A percentile compares a stretch with the other conserved stretches of the same genome.
These are phyloP conservation scores for Axis porcinus DNA, from an alignment of 2,113 vertebrate species.

Conservation along the genomic window DNA sequence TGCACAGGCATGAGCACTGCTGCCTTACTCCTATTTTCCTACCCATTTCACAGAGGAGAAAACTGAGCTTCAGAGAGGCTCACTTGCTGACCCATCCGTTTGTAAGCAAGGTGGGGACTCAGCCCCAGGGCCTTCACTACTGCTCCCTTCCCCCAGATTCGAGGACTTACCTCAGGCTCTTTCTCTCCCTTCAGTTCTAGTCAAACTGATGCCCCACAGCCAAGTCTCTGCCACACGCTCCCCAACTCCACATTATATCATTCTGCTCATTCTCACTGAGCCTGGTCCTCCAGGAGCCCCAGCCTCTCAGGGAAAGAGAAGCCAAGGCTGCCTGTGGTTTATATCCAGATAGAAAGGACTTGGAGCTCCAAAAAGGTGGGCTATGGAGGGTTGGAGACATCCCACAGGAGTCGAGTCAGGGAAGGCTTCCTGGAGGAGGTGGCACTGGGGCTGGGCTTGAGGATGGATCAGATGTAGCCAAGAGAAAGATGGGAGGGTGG, in stretches of 20 bases:
- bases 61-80: neutral
- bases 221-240: neutral
- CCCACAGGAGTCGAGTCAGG: neutral
- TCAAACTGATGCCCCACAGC: neutral
- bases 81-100: too few species aligned
- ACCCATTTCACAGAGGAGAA: neutral
- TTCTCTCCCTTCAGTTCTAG: neutral
- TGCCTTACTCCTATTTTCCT: too few species aligned
- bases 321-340: neutral
- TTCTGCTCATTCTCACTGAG: neutral
- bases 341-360: neutral
- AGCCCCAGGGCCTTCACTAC: too few species aligned
- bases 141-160: neutral
- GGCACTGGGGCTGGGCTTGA: neutral
- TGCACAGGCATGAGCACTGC: neutral
- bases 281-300: neutral
- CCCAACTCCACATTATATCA: too few species aligned
- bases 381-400: too few species aligned
- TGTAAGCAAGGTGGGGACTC: neutral
- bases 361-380: neutral
- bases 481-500: neutral
- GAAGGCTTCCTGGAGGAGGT: neutral
- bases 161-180: neutral
- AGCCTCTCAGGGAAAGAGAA: neutral
- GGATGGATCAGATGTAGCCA: neutral